A percentile compares a stretch with the other conserved stretches of the same genome.
These are phyloP conservation scores for Acrossocheilus fasciatus DNA, from an alignment of 2,797 vertebrate genomes.

Conservation along the genomic window DNA sequence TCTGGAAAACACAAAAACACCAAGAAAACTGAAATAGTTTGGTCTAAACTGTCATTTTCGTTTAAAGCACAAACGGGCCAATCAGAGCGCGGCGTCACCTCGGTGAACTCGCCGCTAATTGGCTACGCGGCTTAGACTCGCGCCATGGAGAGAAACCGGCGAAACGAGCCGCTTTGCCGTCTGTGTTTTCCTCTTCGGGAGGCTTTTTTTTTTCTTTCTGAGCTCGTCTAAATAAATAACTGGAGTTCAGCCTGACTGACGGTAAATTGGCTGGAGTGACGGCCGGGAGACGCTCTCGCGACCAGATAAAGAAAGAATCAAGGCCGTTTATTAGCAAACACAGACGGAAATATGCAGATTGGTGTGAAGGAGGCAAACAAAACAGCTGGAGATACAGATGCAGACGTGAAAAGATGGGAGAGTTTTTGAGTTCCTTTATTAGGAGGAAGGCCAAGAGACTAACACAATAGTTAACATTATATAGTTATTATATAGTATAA, in stretches of 20 bases:
- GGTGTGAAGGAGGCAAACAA: not conserved
- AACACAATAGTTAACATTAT: not conserved
- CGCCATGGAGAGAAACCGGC: not conserved
- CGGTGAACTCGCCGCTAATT: slow-evolving; percentile 56
- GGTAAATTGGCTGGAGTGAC: slow-evolving; percentile 58
- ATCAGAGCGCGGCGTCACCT: slow-evolving; percentile 44
- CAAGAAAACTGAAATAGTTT: not conserved
- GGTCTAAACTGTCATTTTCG: not conserved
- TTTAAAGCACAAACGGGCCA: slow-evolving; percentile 26
- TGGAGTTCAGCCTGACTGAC: slow-evolving; percentile 45
- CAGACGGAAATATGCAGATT: not conserved
- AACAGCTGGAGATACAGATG: not conserved
- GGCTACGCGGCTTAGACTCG: slow-evolving; percentile 61
- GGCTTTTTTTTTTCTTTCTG: not conserved
- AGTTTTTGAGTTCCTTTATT: not conserved
- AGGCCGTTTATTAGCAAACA: not conserved
- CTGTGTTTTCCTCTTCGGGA: slow-evolving; percentile 19
- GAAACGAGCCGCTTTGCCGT: slow-evolving; percentile 34
- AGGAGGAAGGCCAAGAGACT: not conserved
- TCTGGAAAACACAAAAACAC: slow-evolving; percentile 1
- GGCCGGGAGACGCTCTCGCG: slow-evolving; percentile 1
- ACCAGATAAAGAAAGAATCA: slow-evolving; percentile 7
- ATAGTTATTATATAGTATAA: not conserved
- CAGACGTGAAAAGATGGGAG: not conserved
- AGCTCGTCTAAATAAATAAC: slow-evolving; percentile 42